Evolutionary conservation across 2,113 vertebrate genomes (phyloP).

Genomic region (Rhinolophus ferrumequinum): DNA sequence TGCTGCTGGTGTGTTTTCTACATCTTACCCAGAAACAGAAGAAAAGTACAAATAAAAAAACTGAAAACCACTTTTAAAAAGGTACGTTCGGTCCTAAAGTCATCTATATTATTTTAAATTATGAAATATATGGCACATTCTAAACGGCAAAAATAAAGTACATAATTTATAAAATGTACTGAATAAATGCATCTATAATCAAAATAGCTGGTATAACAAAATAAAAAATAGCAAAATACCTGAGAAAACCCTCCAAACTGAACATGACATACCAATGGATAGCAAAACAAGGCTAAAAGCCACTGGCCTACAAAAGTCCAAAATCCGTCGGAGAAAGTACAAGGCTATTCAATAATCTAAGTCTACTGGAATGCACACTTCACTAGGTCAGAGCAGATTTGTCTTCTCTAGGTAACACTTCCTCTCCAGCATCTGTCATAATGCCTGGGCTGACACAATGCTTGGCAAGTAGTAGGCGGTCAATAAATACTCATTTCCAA

Average conservation of each 20-base stretch:
- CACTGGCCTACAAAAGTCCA: background rate
- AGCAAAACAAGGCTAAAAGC: background rate
- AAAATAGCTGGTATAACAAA: slow-evolving; percentile 12
- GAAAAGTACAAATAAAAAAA: slow-evolving; percentile 28
- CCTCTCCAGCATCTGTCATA: background rate
- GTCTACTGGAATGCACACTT: background rate
- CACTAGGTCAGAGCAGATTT: background rate
- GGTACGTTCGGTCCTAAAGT: background rate
- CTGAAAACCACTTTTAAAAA: slow-evolving; percentile 33
- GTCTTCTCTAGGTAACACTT: background rate
- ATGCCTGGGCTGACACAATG: background rate
- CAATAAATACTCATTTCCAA: background rate
- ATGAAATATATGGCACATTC: background rate
- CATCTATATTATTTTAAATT: slow-evolving; percentile 36
- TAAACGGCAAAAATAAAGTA: slow-evolving; percentile 41
- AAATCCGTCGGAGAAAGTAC: background rate
- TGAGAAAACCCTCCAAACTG: background rate
- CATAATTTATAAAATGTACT: background rate
- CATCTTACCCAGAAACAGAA: slow-evolving; percentile 68
- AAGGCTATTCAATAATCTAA: background rate
- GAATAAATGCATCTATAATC: background rate
- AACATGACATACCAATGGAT: background rate
- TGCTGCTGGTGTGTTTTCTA: slow-evolving; percentile 72
- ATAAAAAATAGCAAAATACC: background rate
- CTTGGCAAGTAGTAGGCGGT: background rate